Evolutionary conservation across 2,113 vertebrate genomes (phyloP).

Genomic region (Steatornis caripensis): DNA sequence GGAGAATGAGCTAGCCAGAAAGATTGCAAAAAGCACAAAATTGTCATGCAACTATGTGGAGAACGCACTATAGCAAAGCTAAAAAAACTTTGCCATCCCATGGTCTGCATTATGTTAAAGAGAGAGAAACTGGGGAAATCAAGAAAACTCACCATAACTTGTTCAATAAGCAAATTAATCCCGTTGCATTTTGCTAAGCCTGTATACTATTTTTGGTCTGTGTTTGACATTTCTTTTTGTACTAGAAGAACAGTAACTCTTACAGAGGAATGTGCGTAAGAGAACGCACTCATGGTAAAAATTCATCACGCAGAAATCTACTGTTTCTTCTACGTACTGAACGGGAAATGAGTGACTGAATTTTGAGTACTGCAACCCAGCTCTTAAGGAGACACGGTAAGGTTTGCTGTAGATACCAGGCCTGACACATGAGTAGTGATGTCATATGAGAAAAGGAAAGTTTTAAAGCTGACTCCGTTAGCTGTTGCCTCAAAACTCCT

Average conservation of each 20-base stretch:
- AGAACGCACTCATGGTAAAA: not conserved
- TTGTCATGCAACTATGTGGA: not conserved
- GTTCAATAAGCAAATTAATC: not conserved
- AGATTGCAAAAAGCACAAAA: not conserved
- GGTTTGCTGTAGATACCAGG: not conserved
- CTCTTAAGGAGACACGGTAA: accelerated
- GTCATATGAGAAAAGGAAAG: not conserved
- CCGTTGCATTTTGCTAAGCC: not conserved
- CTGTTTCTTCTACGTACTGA: not conserved
- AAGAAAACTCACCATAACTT: not conserved
- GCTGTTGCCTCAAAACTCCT: not conserved
- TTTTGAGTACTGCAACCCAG: not conserved
- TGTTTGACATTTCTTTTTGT: not conserved
- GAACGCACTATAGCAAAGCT: not conserved
- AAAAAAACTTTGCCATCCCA: not conserved
- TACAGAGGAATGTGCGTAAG: not conserved
- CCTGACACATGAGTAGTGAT: not conserved
- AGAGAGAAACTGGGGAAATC: not conserved
- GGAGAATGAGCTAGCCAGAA: not conserved
- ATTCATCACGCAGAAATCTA: not conserved
- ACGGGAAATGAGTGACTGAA: not conserved
- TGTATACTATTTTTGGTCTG: not conserved
- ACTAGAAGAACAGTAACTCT: not conserved
- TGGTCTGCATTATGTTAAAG: not conserved
- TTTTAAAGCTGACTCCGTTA: not conserved